phyloP scores from a whole-genome alignment of 2,113 vertebrate genomes.

The Chloropsis cyanopogon region DNA sequence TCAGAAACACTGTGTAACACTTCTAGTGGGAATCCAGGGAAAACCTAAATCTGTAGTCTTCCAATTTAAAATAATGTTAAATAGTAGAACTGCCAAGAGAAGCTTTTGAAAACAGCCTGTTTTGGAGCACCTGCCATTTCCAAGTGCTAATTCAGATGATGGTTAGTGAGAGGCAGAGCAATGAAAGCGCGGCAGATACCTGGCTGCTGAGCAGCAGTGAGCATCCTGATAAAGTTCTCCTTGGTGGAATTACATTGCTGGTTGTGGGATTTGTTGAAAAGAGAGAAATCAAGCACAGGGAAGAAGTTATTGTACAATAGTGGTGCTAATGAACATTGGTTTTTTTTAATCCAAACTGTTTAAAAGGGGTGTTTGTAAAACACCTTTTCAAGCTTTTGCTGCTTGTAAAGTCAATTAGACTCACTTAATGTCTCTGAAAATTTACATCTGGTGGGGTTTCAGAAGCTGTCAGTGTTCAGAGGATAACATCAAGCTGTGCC shows the following conservation, averaged over 20 bases:
- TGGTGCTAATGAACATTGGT: background rate
- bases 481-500: slow-evolving; percentile 9
- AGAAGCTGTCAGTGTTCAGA: background rate
- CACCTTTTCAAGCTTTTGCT: slow-evolving; percentile 5
- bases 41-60: slow-evolving; percentile 35
- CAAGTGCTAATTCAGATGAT: background rate
- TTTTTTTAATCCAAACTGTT: background rate
- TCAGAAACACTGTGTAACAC: slow-evolving; percentile 44
- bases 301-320: background rate
- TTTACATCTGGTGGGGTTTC: background rate
- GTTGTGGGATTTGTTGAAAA: background rate
- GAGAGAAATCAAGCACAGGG: background rate
- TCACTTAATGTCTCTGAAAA: slow-evolving; percentile 8
- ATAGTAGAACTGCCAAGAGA: background rate
- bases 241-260: background rate
- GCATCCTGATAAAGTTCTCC: background rate
- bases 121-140: slow-evolving; percentile 1
- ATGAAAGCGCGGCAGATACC: background rate
- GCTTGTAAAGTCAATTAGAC: slow-evolving; percentile 15
- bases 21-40: slow-evolving; percentile 19
- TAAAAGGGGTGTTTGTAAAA: background rate
- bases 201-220: background rate
- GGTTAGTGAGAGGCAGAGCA: background rate
- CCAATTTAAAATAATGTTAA: slow-evolving; percentile 32
- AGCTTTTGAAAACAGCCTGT: background rate